Evolutionary conservation across 2,888 invertebrate genomes (phyloP).

Genomic region (Miltochrista miniata): DNA sequence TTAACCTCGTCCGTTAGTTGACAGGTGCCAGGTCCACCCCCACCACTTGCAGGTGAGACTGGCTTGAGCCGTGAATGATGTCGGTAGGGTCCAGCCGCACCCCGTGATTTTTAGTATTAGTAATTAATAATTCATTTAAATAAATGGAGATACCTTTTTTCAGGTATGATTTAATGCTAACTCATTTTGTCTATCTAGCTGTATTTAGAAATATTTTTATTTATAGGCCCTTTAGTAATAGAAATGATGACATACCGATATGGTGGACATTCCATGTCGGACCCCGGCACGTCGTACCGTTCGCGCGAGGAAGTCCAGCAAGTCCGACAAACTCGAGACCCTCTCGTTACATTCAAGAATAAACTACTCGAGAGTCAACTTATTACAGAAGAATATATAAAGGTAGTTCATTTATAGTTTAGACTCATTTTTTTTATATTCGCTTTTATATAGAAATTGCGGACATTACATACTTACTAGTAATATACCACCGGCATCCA

Average conservation of each 20-base stretch:
- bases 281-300: slow-evolving; percentile 98
- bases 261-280: slow-evolving; percentile 99
- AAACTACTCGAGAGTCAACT: slow-evolving; percentile 75
- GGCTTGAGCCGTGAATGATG: too few relatives aligned
- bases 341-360: slow-evolving; percentile 97
- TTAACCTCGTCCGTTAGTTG: too few relatives aligned
- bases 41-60: too few relatives aligned
- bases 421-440: background rate
- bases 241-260: slow-evolving; percentile 98
- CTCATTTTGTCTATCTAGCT: background rate
- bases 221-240: slow-evolving; percentile 91
- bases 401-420: too few relatives aligned
- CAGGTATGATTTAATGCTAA: slow-evolving; percentile 20
- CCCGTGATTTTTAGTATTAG: too few relatives aligned
- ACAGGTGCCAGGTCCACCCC: too few relatives aligned
- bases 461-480: too few relatives aligned
- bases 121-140: too few relatives aligned
- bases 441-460: too few relatives aligned
- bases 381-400: background rate
- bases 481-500: too few relatives aligned
- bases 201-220: background rate
- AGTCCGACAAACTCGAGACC: slow-evolving; percentile 97
- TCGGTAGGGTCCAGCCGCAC: too few relatives aligned
- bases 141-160: too few relatives aligned
- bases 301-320: slow-evolving; percentile 97